Evolutionary conservation across 2,888 invertebrate species (phyloP), one percentile per base, ranked within the genome.

Genomic region (Venusia cambrica): DNA sequence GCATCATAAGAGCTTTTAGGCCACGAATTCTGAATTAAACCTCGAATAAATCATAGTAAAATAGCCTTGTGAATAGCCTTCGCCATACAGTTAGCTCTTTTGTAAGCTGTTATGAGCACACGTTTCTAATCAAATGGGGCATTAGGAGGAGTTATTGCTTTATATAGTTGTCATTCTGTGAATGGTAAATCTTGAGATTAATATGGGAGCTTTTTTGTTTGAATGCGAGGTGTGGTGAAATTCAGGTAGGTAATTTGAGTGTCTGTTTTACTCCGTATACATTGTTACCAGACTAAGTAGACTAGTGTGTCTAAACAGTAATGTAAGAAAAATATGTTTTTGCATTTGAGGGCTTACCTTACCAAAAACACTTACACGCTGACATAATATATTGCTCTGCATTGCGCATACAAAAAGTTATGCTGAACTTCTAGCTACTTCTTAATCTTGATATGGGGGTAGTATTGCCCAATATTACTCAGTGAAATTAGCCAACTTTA

Each of bases 111-210:
- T 75, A 71, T 65, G 68, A 76, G 67, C 62, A 63, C 67, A 63
- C 57, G 70, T 60, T 63, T 65, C 62, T 66, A 74, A 83, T 87
- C 83, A 84, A 81, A 84, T 79, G 68, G 66, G 63, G 60, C 78
- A 85, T 81, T 84, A 87, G 73, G 76, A 83, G 81, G 81, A 85
- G 69, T 74, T 75, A 87, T 85, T 67, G 64, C 74, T 66, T 60
- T 75, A 72, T 43, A 73, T 70, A 76, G 71, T 65, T 81, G 78
- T 78, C 80, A 75, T 57, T 54, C 56, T 35, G 55, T 78, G 80
- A 81, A 84, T 83, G 53, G 76, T 57, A 64, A 73, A 73, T 73
- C 62, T 64, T 54, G 51, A 63, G 65, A 61, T 51, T 51, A 20
- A 51, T 51, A 47, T 57, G 51, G 37, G 51, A 48, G 37, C 35